phyloP scores from a whole-genome alignment of 1,140 invertebrate genomes.

The Ostrea edulis region DNA sequence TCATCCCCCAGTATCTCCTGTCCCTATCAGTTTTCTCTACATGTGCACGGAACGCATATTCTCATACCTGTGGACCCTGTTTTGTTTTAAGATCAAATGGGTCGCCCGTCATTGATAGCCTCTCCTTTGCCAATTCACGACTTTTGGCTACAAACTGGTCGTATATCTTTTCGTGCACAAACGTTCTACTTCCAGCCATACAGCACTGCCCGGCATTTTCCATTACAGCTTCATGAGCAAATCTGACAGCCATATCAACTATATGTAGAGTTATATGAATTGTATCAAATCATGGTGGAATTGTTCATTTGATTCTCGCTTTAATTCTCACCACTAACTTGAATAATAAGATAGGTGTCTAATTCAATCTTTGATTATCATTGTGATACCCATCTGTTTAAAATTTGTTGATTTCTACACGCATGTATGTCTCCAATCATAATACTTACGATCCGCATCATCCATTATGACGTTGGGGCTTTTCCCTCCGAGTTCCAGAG shows the following conservation, averaged over 20 bases:
- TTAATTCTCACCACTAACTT: neutral
- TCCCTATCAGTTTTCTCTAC: neutral
- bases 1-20: no score
- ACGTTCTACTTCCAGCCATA: slow-evolving; percentile 75
- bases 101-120: slow-evolving; percentile 86
- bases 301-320: no score
- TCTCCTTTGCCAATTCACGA: slow-evolving; percentile 84
- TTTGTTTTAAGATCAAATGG: slow-evolving; percentile 85
- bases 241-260: slow-evolving; percentile 90
- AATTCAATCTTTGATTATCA: neutral
- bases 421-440: no score
- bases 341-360: neutral
- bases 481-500: slow-evolving; percentile 94
- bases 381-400: neutral
- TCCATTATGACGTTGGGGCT: slow-evolving; percentile 92
- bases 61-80: slow-evolving; percentile 90
- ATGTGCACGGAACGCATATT: no score
- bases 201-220: slow-evolving; percentile 84
- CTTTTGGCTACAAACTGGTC: slow-evolving; percentile 76
- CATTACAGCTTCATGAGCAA: slow-evolving; percentile 89
- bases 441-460: slow-evolving; percentile 86
- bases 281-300: no score
- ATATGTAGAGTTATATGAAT: slow-evolving; percentile 57
- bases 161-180: slow-evolving; percentile 78
- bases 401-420: neutral